Evolutionary conservation across 1,140 invertebrate genomes (phyloP).

Genomic region (Drosophila littoralis): DNA sequence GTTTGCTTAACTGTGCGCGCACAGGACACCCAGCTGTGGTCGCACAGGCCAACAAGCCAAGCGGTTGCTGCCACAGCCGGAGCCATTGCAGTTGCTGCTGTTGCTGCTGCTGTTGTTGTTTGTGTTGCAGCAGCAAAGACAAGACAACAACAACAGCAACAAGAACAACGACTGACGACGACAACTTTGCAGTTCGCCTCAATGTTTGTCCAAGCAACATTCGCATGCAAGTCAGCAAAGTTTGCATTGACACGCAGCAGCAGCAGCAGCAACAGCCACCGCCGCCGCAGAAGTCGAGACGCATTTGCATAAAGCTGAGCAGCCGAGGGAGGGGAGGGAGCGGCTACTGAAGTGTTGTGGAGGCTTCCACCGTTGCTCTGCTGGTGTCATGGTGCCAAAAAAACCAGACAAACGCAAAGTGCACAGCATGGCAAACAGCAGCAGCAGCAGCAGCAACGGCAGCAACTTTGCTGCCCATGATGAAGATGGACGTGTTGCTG

Average conservation of each 20-base stretch:
- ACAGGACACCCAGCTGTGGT: slow-evolving; percentile 80
- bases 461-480: slow-evolving; percentile 55
- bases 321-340: slow-evolving; percentile 1
- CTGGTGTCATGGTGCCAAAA: slow-evolving; percentile 79
- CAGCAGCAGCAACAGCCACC: slow-evolving; percentile 47
- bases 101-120: slow-evolving; percentile 51
- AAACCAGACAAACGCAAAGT: slow-evolving; percentile 73
- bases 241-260: slow-evolving; percentile 83
- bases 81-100: slow-evolving; percentile 50
- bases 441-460: slow-evolving; percentile 33
- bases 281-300: slow-evolving; percentile 20
- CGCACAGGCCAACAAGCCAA: slow-evolving; percentile 75
- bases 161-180: slow-evolving; percentile 53
- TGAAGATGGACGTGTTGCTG: slow-evolving; percentile 82
- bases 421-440: slow-evolving; percentile 62
- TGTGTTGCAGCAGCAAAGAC: slow-evolving; percentile 60
- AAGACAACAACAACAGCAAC: slow-evolving; percentile 62
- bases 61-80: slow-evolving; percentile 52
- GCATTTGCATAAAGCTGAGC: slow-evolving; percentile 78
- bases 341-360: slow-evolving; percentile 10
- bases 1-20: slow-evolving; percentile 77
- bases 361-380: slow-evolving; percentile 47
- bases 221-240: slow-evolving; percentile 83
- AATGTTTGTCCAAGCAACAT: slow-evolving; percentile 83
- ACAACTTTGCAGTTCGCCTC: slow-evolving; percentile 80